Evolutionary conservation across 2,113 vertebrate genomes (phyloP), one percentile per base, ranked within the genome.

Genomic region (Petromus typicus): DNA sequence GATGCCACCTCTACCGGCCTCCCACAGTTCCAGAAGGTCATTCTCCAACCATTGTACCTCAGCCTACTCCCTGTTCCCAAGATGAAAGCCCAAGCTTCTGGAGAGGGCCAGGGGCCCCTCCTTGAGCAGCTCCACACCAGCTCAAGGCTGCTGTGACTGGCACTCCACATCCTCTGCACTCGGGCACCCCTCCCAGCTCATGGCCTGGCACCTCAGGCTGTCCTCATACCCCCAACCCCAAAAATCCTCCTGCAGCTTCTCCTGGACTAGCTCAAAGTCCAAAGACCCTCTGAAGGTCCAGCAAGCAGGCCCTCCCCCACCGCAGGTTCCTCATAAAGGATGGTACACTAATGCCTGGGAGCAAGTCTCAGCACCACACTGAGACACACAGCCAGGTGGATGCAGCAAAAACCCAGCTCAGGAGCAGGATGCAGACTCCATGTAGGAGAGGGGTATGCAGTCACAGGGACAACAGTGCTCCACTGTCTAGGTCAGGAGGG

Each of bases 391-490:
- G 51, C n/a, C n/a, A 56, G 4, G 14, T 1, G 34, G 43, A 32
- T 73, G 48, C 9, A 5, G 48, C 11, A 13, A 37, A 18, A 59
- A 5, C 23, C 45, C 27, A 40, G 23, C 25, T 11, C 27, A 22
- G 7, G 22, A 37, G 37, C 11, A 34, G 23, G 45, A 13, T 12
- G 9, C 3, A 5, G 0, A n/a, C 63, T 11, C 22, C 14, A 12
- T 10, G 3, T 8, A 56, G 54, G 22, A 9, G 2, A 8, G 40
- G 18, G 40, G 3, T 8, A 4, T n/a, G 5, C 16, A 22, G 25
- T 45, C 14, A 43, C 1, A 43, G 34, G n/a, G 79, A 54, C 23
- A 51, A 32, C 23, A 59, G 59, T 25, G 51, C 27, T 64, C 20
- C 13, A 0, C 51, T 13, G 67, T 37, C n/a, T 7, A 18, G 34